Evolutionary conservation across 2,797 vertebrate genomes (phyloP).

Genomic region (Pogoniulus pusillus): DNA sequence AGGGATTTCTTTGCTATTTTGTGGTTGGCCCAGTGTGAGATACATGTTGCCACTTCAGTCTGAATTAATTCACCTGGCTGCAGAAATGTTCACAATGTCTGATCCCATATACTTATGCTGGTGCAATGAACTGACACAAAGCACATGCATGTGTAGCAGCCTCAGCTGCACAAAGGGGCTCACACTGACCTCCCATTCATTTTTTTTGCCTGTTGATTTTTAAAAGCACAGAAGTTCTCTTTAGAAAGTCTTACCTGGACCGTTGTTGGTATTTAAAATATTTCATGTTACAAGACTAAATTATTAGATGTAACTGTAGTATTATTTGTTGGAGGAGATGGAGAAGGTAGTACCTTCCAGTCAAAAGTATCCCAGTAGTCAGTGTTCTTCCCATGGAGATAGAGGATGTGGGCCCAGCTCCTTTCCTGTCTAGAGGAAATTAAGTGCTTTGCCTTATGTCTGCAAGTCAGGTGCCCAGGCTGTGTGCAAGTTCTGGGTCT

Average conservation of each 20-base stretch:
- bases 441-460: neutral
- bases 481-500: neutral
- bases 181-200: neutral
- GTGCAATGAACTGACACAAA: neutral
- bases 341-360: neutral
- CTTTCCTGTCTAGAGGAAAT: neutral
- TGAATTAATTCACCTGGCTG: constrained; percentile 25
- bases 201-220: neutral
- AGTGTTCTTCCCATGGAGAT: neutral
- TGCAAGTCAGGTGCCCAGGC: neutral
- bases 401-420: neutral
- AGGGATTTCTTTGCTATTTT: constrained; percentile 36
- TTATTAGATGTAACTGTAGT: neutral
- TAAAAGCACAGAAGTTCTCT: neutral
- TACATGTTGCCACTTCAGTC: neutral
- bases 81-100: constrained; percentile 6
- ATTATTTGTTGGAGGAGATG: neutral
- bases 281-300: neutral
- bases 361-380: neutral
- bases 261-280: neutral
- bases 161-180: neutral
- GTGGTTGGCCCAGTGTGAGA: neutral
- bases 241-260: neutral
- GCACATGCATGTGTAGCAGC: neutral
- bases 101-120: neutral